Percentiles rank a stretch among this genome's conserved stretches.
Conservation (phyloP, 2,113 vertebrate genomes). For the Terrapene triunguis region DNA sequence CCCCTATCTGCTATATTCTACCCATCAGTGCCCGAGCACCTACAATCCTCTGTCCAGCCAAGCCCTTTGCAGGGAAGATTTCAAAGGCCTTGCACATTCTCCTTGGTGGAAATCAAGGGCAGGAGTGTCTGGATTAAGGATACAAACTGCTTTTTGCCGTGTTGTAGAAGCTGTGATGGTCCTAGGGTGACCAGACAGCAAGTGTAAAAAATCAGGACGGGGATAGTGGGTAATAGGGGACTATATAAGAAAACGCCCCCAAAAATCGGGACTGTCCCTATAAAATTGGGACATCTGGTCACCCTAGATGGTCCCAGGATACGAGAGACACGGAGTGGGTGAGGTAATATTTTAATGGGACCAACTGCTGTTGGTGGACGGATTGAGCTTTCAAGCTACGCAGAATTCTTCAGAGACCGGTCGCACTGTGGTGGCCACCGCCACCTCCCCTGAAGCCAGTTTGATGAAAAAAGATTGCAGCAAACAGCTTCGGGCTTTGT, state of each 20-base stretch:
- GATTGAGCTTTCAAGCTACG: neutral
- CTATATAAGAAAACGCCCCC: no score
- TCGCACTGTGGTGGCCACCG: neutral
- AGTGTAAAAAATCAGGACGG: no score
- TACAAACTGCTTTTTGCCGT: neutral
- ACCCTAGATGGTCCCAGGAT: neutral
- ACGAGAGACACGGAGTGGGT: neutral
- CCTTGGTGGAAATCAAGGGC: neutral
- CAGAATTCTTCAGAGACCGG: neutral
- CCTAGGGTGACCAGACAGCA: neutral
- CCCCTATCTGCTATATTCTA: neutral
- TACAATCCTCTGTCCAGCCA: neutral
- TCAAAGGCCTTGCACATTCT: neutral
- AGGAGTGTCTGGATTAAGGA: neutral
- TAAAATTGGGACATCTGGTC: no score
- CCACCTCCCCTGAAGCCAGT: neutral
- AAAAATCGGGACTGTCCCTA: no score
- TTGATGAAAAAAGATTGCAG: neutral
- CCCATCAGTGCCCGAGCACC: neutral
- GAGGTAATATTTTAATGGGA: neutral
- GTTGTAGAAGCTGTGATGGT: neutral
- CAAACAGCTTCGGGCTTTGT: neutral
- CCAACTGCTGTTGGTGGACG: neutral
- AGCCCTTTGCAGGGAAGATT: neutral
- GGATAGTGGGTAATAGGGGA: no score